Evolutionary conservation across 2,113 vertebrate species (phyloP).

Genomic region (Motacilla tschutschensis): DNA sequence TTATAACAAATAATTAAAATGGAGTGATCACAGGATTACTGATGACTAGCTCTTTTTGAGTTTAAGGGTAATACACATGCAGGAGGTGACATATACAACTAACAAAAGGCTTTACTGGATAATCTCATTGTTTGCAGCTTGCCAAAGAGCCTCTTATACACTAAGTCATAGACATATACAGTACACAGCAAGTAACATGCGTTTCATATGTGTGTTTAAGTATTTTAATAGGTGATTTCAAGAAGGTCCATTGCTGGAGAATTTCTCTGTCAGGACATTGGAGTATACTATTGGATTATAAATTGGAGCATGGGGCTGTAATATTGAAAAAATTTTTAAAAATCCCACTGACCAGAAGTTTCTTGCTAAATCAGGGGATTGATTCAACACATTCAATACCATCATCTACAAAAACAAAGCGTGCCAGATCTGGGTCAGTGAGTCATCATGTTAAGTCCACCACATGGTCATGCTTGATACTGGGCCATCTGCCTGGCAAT

Average conservation of each 20-base stretch:
- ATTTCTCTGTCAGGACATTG: background rate
- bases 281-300: background rate
- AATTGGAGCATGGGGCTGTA: no score
- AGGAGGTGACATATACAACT: background rate
- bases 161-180: background rate
- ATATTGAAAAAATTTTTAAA: background rate
- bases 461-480: background rate
- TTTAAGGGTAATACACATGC: background rate
- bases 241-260: background rate
- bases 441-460: background rate
- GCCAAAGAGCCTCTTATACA: background rate
- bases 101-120: background rate
- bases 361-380: background rate
- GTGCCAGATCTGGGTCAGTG: background rate
- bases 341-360: background rate
- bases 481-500: background rate
- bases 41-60: background rate
- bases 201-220: no score
- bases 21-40: background rate
- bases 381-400: background rate
- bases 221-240: background rate
- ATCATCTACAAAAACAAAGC: background rate
- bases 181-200: no score
- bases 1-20: background rate
- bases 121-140: background rate